Evolutionary conservation across 2,888 invertebrate species (phyloP).

Genomic region (Diarsia dahlii): DNA sequence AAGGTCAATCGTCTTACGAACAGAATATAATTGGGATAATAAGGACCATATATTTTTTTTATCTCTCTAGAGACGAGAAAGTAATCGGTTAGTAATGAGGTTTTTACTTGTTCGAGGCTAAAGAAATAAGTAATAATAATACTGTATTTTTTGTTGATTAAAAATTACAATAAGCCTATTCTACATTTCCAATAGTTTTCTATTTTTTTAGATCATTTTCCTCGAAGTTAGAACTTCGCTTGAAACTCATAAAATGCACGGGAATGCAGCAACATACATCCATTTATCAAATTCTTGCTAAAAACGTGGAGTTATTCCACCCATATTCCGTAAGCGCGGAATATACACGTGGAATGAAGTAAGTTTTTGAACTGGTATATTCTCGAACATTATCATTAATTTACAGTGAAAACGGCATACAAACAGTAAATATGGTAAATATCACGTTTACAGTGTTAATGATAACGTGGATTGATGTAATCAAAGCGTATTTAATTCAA

Average conservation of each 20-base stretch:
- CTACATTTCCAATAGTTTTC: neutral
- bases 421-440: too few species aligned
- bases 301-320: neutral
- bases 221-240: neutral
- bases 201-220: neutral
- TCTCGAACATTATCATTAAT: too few species aligned
- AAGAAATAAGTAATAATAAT: neutral
- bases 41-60: slow-evolving; percentile 9
- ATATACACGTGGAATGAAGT: neutral
- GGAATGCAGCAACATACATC: neutral
- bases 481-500: neutral
- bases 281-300: neutral
- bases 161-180: neutral
- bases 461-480: too few species aligned
- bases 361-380: too few species aligned
- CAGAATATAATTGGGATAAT: slow-evolving; percentile 38
- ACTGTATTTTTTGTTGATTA: neutral
- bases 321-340: neutral
- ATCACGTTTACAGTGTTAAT: too few species aligned
- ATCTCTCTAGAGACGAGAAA: slow-evolving; percentile 13
- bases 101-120: slow-evolving; percentile 3
- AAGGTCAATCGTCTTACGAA: slow-evolving; percentile 31
- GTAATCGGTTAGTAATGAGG: slow-evolving; percentile 33
- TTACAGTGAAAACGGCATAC: too few species aligned
- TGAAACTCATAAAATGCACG: neutral